Base-by-base conservation (phyloP, 2,113 vertebrate genomes). In the Vidua chalybeata region DNA sequence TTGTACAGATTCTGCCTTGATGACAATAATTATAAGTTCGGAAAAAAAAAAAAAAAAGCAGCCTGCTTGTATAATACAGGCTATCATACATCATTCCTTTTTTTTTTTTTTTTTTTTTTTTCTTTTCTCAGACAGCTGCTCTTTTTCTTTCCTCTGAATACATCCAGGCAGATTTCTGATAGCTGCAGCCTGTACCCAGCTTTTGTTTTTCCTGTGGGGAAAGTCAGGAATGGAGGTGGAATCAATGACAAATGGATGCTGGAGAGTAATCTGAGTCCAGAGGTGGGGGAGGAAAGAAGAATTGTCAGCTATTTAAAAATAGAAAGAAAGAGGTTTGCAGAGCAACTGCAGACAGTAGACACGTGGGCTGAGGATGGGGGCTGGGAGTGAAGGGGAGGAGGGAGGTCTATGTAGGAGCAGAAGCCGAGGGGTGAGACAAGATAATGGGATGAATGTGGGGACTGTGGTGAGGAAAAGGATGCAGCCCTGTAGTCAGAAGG, bases 101-200 rank as follows among this genome's bases (percentile, higher is more conserved):
- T 56, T 46, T 28, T 49, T 28, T 62, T 48, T 4, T 61, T 7
- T 63, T 58, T 82, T 66, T 58, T 22, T 58, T n/a, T 59, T 66
- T 28, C 43, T 33, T 69, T 55, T 4, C 28, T 33, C 69, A 90
- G 91, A 72, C 69, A 95, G 83, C 76, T 87, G 84, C 64, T 96
- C 86, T 90, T 95, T 94, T 95, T 90, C 59, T 92, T 90, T 86
- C 22, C 33, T 81, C 41, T 93, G 69, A 92, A 84, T 87, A 84
- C 13, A 84, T 75, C 33, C 69, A 95, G 33, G 68, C 76, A 84
- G 52, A 83, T 58, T 80, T 92, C 74, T 88, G 79, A 63, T 90
- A 86, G 51, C 71, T 90, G 58, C 31, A 83, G 86, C 51, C 58
- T 58, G n/a, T 11, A 93, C 78, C 55, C 59, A 69, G 59, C 39